These are phyloP conservation scores for Stramonita haemastoma DNA, from an alignment of 2,888 invertebrate species.

Conservation along the genomic window DNA sequence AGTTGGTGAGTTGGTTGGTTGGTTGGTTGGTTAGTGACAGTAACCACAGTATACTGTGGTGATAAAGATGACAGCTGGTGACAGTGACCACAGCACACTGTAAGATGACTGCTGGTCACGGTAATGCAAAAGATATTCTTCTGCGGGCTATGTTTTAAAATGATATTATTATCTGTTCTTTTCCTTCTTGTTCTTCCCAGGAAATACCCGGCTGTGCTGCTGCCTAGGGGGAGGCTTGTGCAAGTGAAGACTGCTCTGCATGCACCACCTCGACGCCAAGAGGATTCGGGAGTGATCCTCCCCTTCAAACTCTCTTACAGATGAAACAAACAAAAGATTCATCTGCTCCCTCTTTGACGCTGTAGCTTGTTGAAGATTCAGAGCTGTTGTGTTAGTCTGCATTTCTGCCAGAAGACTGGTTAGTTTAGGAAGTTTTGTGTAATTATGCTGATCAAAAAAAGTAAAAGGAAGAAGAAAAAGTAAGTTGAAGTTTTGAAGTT, in stretches of 20 bases:
- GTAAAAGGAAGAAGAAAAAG: too few relatives aligned
- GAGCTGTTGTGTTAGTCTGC: neutral
- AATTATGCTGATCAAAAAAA: too few relatives aligned
- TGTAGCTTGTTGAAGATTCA: neutral
- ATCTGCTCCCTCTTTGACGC: neutral
- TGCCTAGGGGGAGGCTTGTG: conserved; percentile 12
- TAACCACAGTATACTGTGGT: too few relatives aligned
- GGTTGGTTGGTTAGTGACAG: too few relatives aligned
- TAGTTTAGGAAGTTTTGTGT: neutral
- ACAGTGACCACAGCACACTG: too few relatives aligned
- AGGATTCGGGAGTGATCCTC: neutral
- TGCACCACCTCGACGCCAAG: neutral
- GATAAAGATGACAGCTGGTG: too few relatives aligned
- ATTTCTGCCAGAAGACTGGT: neutral
- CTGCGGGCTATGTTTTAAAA: neutral
- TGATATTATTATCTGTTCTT: neutral
- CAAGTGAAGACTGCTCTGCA: neutral
- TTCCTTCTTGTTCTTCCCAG: neutral
- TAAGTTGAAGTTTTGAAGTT: too few relatives aligned
- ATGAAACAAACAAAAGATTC: neutral
- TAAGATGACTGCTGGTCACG: neutral
- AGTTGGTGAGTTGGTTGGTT: too few relatives aligned
- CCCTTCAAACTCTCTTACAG: neutral
- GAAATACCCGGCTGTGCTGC: conserved; percentile 7
- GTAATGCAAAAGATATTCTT: neutral